phyloP scores from a whole-genome alignment of 2,888 invertebrate species.

The Tachina grossa region DNA sequence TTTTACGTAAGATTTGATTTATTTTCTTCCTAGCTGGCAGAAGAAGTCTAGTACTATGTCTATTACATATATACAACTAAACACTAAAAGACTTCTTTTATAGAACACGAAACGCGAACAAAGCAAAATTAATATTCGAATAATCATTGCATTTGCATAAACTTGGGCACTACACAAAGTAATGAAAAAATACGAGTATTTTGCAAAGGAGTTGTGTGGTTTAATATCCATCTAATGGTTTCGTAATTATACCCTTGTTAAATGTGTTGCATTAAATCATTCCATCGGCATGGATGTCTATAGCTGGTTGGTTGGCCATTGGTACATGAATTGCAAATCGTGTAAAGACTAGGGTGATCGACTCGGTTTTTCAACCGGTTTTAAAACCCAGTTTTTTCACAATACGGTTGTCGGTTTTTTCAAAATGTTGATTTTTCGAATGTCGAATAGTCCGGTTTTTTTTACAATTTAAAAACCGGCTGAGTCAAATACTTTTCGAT shows the following conservation, averaged over 20 bases:
- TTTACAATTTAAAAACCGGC: too few relatives aligned
- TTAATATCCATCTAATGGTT: slow-evolving; percentile 77
- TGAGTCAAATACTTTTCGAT: too few relatives aligned
- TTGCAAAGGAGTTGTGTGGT: slow-evolving; percentile 58
- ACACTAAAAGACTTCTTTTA: not conserved
- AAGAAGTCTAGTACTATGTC: too few relatives aligned
- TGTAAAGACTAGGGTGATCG: too few relatives aligned
- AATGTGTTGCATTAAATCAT: slow-evolving; percentile 76
- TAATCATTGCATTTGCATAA: slow-evolving; percentile 64
- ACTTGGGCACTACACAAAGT: slow-evolving; percentile 11
- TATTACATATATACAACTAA: not conserved
- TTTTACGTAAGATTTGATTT: too few relatives aligned
- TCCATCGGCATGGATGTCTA: slow-evolving; percentile 67
- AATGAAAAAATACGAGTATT: not conserved
- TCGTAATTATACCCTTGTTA: slow-evolving; percentile 78
- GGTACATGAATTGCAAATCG: slow-evolving; percentile 48
- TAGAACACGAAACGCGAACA: slow-evolving; percentile 4
- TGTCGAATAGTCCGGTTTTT: too few relatives aligned
- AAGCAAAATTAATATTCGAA: slow-evolving; percentile 47
- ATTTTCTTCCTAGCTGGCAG: too few relatives aligned
- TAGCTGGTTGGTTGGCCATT: slow-evolving; percentile 47
- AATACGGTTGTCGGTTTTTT: too few relatives aligned
- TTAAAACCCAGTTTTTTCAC: too few relatives aligned
- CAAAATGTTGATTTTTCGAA: too few relatives aligned
- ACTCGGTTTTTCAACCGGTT: too few relatives aligned